These are phyloP conservation scores for Elephas maximus DNA, from an alignment of 2,113 vertebrate species.

Conservation along the genomic window DNA sequence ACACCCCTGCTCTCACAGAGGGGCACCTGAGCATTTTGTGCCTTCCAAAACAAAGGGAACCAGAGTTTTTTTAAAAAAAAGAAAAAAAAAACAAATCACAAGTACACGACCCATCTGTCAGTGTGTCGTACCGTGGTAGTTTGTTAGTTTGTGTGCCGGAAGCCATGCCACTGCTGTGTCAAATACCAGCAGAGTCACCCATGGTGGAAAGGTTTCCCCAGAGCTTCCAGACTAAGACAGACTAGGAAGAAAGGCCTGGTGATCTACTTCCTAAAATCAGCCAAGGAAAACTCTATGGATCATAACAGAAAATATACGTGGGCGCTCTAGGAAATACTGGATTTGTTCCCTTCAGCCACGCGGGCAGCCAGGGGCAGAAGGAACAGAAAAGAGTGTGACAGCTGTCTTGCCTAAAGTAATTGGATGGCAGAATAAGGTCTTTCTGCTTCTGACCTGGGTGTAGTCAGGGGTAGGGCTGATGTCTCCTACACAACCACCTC, in stretches of 20 bases:
- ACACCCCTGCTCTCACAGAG: too few species aligned
- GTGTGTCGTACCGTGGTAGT: neutral
- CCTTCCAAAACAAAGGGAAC: neutral
- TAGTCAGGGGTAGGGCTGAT: neutral
- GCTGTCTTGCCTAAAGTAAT: neutral
- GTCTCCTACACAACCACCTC: too few species aligned
- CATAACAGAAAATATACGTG: neutral
- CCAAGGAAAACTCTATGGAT: neutral
- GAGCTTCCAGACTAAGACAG: neutral
- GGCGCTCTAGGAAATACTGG: neutral
- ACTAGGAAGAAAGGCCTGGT: neutral
- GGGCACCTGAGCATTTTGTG: rapidly evolving
- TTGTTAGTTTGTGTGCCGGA: neutral
- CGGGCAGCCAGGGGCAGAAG: neutral
- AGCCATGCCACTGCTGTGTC: too few species aligned
- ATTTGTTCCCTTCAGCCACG: neutral
- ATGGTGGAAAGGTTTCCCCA: neutral
- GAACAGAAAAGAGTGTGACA: too few species aligned
- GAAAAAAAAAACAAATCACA: neutral
- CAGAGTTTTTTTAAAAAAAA: neutral
- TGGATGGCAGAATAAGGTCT: rapidly evolving
- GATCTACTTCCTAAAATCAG: neutral
- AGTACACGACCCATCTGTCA: neutral
- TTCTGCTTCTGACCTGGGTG: neutral
- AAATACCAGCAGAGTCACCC: neutral